Conservation (phyloP, 2,888 invertebrate genomes). For the Biston betularia region DNA sequence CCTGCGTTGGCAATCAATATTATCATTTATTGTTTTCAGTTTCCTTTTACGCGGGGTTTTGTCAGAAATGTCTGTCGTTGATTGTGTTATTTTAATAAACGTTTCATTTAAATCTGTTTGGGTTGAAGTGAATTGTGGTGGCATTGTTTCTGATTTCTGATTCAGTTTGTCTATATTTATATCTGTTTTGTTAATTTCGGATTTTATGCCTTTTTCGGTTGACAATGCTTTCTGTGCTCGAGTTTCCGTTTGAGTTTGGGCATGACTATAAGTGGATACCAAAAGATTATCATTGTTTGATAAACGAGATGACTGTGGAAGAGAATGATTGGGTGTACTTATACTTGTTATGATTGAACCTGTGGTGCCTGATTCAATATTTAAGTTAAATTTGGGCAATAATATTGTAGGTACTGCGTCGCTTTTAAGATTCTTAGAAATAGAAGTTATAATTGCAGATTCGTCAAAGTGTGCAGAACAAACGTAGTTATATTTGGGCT, state of each 20-base stretch:
- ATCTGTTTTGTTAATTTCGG: neutral
- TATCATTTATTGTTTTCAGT: neutral
- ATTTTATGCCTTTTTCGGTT: neutral
- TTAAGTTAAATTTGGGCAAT: neutral
- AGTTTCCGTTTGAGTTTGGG: neutral
- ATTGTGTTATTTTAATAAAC: neutral
- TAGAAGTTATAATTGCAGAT: neutral
- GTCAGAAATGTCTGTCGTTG: neutral
- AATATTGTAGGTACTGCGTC: neutral
- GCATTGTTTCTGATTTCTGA: too few relatives aligned
- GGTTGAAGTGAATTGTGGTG: neutral
- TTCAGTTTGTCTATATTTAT: neutral
- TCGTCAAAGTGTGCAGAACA: neutral
- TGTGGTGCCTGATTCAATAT: neutral
- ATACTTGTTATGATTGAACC: neutral
- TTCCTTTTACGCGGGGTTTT: neutral
- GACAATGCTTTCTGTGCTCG: neutral
- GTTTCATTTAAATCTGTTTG: neutral
- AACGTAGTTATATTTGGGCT: neutral
- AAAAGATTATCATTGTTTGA: neutral
- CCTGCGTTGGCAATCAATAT: neutral
- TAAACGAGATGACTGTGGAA: neutral
- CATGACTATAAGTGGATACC: neutral
- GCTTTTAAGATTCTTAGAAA: neutral
- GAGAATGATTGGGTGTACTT: neutral